Conservation (phyloP, 2,797 vertebrate genomes). For the Carcharodon carcharias region DNA sequence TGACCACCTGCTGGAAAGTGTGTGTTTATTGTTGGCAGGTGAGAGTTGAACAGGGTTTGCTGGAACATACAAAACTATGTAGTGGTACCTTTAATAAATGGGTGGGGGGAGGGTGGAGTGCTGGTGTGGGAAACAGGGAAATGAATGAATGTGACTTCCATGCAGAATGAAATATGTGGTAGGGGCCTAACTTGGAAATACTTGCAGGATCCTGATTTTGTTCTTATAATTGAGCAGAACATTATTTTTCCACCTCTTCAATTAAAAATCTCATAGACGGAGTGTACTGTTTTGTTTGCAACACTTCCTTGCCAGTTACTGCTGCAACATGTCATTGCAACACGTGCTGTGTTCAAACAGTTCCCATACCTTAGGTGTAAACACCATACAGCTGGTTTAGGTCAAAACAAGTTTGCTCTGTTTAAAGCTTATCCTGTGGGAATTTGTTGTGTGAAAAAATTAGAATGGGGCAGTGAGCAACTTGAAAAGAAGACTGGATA, state of each 20-base stretch:
- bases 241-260: not conserved
- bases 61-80: not conserved
- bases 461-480: not conserved
- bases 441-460: not conserved
- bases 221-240: not conserved
- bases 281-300: not conserved
- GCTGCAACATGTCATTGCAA: slow-evolving; percentile 32
- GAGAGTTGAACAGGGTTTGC: not conserved
- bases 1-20: not conserved
- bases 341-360: slow-evolving; percentile 16
- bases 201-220: not conserved
- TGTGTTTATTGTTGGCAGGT: not conserved
- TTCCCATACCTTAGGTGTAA: not conserved
- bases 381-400: not conserved
- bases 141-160: not conserved
- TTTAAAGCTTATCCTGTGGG: slow-evolving; percentile 6
- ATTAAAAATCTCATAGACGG: not conserved
- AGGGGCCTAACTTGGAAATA: not conserved
- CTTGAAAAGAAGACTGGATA: not conserved
- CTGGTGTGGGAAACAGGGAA: not conserved
- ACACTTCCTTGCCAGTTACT: slow-evolving; percentile 26
- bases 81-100: not conserved
- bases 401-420: slow-evolving; percentile 9
- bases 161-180: not conserved
- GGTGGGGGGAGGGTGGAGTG: not conserved